Percentiles rank a stretch among this genome's conserved stretches.
These are phyloP conservation scores for Prolemur simus DNA, from an alignment of 2,113 vertebrate genomes.

Conservation along the genomic window DNA sequence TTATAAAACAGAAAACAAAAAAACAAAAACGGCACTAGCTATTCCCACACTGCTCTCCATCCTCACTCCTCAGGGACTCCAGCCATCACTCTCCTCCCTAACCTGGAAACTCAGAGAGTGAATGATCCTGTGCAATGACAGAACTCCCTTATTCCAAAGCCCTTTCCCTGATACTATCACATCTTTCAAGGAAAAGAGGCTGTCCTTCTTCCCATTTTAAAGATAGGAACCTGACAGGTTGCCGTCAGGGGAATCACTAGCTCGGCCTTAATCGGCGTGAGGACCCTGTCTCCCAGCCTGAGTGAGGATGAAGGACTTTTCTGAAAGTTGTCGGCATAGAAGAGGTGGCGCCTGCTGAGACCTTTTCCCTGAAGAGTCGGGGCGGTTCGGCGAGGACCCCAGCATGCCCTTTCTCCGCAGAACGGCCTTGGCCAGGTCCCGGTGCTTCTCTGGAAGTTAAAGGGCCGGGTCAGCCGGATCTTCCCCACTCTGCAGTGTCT, in stretches of 20 bases:
- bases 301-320: not conserved
- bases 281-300: not conserved
- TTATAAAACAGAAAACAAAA: not conserved
- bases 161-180: not conserved
- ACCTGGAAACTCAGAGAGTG: not conserved
- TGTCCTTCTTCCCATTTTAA: not conserved
- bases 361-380: slow-evolving; percentile 88
- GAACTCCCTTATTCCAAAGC: not conserved
- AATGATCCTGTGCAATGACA: not conserved
- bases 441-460: slow-evolving; percentile 89
- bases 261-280: not conserved
- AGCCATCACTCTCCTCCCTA: not conserved
- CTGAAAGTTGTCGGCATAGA: not conserved
- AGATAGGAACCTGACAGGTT: not conserved
- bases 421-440: slow-evolving; percentile 91
- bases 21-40: not conserved
- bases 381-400: slow-evolving; percentile 82
- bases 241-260: not conserved
- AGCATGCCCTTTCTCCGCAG: slow-evolving; percentile 93
- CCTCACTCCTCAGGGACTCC: not conserved
- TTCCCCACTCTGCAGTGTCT: not conserved
- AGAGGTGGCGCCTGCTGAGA: slow-evolving; percentile 62
- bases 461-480: slow-evolving; percentile 39
- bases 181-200: not conserved
- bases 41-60: not conserved